Percentiles rank a stretch among this genome's conserved stretches.
These are phyloP conservation scores for Solenopsis invicta DNA, from an alignment of 1,140 invertebrate species.

Conservation along the genomic window DNA sequence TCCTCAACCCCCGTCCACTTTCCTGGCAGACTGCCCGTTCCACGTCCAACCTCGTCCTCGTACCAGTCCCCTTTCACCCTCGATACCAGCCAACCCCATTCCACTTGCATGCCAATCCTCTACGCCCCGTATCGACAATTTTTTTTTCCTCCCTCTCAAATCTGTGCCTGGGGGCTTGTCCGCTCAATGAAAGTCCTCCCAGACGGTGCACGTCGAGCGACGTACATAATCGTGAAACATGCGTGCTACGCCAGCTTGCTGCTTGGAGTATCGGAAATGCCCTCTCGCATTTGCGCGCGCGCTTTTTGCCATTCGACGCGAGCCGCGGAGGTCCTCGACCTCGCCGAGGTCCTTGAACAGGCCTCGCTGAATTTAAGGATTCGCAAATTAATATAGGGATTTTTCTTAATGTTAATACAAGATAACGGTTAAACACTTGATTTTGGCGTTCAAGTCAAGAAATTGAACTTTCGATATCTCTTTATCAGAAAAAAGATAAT, in stretches of 20 bases:
- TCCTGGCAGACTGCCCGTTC: conserved; percentile 75
- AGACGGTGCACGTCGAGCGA: conserved; percentile 66
- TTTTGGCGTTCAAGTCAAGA: neutral
- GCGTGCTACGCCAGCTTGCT: conserved; percentile 50
- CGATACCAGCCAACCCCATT: conserved; percentile 20
- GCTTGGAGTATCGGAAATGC: conserved; percentile 48
- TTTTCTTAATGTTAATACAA: neutral
- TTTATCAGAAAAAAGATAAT: neutral
- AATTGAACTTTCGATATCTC: neutral
- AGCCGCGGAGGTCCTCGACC: conserved; percentile 43
- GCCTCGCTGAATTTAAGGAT: neutral
- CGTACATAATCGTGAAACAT: conserved; percentile 74
- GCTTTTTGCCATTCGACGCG: conserved; percentile 44
- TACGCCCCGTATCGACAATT: conserved; percentile 73
- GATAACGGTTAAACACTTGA: neutral
- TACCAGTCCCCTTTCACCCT: neutral
- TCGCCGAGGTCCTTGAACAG: conserved; percentile 37
- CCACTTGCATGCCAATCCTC: conserved; percentile 45
- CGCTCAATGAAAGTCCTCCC: conserved; percentile 78
- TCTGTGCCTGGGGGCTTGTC: conserved; percentile 73
- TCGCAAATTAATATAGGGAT: neutral
- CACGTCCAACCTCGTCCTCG: conserved; percentile 59
- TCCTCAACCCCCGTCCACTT: conserved; percentile 52
- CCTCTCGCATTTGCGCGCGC: conserved; percentile 29
- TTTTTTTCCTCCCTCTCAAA: conserved; percentile 71